Evolutionary conservation across 2,888 invertebrate genomes (phyloP), one percentile per base, ranked within the genome.

Genomic region (Andrena chrysosceles): DNA sequence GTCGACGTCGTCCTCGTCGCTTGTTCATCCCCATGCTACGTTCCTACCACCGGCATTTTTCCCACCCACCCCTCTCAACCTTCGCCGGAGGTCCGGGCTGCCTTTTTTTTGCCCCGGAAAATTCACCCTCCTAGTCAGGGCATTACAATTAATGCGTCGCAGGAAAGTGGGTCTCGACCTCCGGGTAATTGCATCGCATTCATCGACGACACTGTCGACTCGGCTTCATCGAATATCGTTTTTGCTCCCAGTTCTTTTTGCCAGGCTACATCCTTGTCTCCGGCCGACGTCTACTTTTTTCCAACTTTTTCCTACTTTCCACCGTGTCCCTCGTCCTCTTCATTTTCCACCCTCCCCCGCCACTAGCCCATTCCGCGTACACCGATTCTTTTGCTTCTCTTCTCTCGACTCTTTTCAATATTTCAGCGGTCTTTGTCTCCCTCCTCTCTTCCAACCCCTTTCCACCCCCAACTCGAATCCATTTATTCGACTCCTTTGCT

Each of bases 181-280:
- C 66, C 77, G 42, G 77, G 77, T 87, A 89, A 89, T 89, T 88
- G 86, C 84, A 71, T 84, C 83, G 85, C 81, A 84, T 88, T 87
- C 88, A 83, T 82, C 75, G 81, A 80, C 63, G 42, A 42, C 42
- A 16, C 42, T 42, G 42, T 42, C 42, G 7, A 63, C 52, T 72
- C 52, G 7, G n/a, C 60, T 71, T 54, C 62, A 31, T 73, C 81
- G 73, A 48, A 69, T 64, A 68, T 68, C 80, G 62, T 71, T 71
- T 72, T 52, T 63, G 35, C n/a, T 20, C 69, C 16, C 29, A 0
- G 59, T 31, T 8, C n/a, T 29, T 66, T 67, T 64, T 73, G 16
- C 54, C 16, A 42, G n/a, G 8, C 66, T 20, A n/a, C 31, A 31
- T 48, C 60, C 42, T 42, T 42, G 42, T 35, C 54, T 8, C 20